These are phyloP conservation scores for Crotalus helleri DNA, from an alignment of 2,113 vertebrate genomes.

Conservation along the genomic window DNA sequence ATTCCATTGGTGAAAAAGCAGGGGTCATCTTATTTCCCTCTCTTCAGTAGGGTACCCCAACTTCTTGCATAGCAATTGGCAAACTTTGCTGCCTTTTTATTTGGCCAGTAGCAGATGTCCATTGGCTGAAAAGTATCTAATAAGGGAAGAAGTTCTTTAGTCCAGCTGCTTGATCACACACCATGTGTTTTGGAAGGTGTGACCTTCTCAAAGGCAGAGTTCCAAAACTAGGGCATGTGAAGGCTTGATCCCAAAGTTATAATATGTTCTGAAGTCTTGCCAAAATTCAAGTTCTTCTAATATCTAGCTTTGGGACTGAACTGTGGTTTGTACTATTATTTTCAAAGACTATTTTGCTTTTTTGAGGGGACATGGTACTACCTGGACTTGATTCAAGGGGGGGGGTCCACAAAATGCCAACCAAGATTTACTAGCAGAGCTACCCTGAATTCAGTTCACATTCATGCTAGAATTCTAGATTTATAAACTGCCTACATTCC, in stretches of 20 bases:
- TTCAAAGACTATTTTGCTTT: neutral
- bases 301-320: neutral
- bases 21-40: neutral
- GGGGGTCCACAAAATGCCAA: neutral
- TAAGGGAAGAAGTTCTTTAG: neutral
- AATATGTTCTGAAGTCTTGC: no score
- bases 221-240: neutral
- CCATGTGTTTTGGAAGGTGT: neutral
- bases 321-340: neutral
- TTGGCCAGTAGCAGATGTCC: neutral
- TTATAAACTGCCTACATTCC: neutral
- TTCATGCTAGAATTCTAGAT: neutral
- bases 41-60: neutral
- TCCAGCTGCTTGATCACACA: neutral
- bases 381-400: neutral
- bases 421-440: neutral
- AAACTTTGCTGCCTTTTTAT: neutral
- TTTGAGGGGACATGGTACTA: neutral
- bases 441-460: neutral
- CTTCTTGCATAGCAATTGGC: neutral
- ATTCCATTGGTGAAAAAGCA: neutral
- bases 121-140: neutral
- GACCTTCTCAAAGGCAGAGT: neutral
- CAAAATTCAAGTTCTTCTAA: neutral
- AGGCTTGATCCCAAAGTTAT: neutral